These are phyloP conservation scores for Ciconia maguari DNA, from an alignment of 2,113 vertebrate genomes.

Conservation along the genomic window DNA sequence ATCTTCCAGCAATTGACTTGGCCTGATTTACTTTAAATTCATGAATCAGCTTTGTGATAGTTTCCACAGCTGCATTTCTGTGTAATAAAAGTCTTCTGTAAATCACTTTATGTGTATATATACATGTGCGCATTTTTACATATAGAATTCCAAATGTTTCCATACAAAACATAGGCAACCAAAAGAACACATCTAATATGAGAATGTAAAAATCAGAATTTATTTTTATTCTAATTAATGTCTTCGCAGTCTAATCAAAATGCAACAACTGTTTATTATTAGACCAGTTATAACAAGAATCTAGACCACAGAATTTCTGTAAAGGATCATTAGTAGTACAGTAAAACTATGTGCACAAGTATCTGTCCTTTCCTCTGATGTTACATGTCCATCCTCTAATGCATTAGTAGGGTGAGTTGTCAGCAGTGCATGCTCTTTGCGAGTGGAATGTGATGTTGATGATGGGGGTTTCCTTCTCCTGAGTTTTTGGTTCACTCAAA, in stretches of 20 bases:
- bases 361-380: background rate
- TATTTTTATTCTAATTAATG: background rate
- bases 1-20: background rate
- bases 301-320: background rate
- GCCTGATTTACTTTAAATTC: constrained; percentile 30
- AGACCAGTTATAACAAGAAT: background rate
- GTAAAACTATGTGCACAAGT: background rate
- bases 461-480: background rate
- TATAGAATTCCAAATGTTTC: background rate
- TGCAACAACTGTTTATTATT: background rate
- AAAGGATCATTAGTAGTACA: background rate
- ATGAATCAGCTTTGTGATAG: constrained; percentile 11
- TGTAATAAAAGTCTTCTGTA: constrained; percentile 3
- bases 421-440: background rate
- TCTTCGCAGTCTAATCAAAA: background rate
- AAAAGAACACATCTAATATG: background rate
- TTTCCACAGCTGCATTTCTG: background rate
- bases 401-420: background rate
- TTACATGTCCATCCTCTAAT: background rate
- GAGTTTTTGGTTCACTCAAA: background rate
- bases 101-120: background rate
- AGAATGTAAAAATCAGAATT: background rate
- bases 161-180: background rate
- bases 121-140: background rate
- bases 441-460: background rate